Evolutionary conservation across 2,888 invertebrate genomes (phyloP), one percentile per base, ranked within the genome.

Genomic region (Thereva unica): DNA sequence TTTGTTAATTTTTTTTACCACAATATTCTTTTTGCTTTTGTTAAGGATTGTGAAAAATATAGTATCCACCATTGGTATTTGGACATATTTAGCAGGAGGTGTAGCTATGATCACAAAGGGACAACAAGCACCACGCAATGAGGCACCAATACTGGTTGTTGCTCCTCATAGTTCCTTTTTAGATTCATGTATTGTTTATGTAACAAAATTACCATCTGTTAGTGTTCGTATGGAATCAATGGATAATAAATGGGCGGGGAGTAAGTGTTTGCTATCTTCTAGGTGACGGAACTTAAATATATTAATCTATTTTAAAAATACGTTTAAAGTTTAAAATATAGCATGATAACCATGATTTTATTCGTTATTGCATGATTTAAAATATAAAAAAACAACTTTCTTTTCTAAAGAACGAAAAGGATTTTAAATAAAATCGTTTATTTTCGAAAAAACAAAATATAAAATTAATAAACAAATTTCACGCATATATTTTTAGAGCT

Each of bases 151-250:
- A 72, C 84, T 95, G 69, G 91, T 92, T 64, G 86, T 91, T 59
- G 93, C 93, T 1, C 95, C 95, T 4, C 95, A 95, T 81, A 93
- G 93, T 67, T 90, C 93, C 5, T 93, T 92, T 84, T 85, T 94
- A 76, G 95, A 95, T 82, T 91, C 91, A 74, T 89, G 93, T 75
- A 89, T 92, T 73, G 89, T 92, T 75, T 91, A 92, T 78, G 88
- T 90, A 72, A 89, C 91, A 67, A 88, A 88, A 77, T 90, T 92
- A 81, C 91, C 92, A 6, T 91, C 91, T 9, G 90, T 92, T 78
- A 92, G 94, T 80, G 91, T 91, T 71, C 85, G 93, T 78, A 86
- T 89, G 74, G 92, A 92, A 78, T 89, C 91, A 79, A 86, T 87
- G 80, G 89, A 92, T 78, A 91, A 92, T 74, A 23, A 23, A 23